Conservation (phyloP, 1,140 invertebrate species). For the Drosophila simulans region DNA sequence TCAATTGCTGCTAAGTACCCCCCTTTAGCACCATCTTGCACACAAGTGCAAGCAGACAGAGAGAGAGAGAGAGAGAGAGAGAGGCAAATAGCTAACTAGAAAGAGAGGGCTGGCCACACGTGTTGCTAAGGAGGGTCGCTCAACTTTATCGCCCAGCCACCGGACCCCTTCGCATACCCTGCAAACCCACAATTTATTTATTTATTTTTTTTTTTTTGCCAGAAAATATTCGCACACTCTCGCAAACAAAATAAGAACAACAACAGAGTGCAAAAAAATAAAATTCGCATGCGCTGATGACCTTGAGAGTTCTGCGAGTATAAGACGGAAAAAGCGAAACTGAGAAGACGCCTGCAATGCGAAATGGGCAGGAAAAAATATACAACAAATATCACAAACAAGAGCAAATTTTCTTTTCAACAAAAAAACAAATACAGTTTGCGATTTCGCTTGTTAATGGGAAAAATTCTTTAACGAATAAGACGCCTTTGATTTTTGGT, state of each 20-base stretch:
- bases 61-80: constrained; percentile 5
- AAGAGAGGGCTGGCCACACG: constrained; percentile 17
- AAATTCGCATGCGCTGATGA: constrained; percentile 42
- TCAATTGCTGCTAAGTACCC: too few relatives aligned
- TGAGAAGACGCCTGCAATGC: constrained; percentile 27
- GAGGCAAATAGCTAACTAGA: constrained; percentile 5
- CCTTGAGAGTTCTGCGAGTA: constrained; percentile 33
- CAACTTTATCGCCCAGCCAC: constrained; percentile 23
- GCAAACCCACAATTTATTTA: background rate
- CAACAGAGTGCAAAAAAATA: constrained; percentile 9
- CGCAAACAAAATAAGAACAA: constrained; percentile 21
- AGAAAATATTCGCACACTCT: constrained; percentile 18
- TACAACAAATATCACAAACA: constrained; percentile 4
- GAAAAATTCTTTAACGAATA: background rate
- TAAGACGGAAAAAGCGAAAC: constrained; percentile 35
- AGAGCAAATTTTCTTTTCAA: constrained; percentile 26
- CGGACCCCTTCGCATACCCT: background rate
- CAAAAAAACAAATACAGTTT: constrained; percentile 18
- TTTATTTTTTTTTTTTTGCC: background rate
- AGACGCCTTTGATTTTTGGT: background rate
- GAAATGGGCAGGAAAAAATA: constrained; percentile 29
- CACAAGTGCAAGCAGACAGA: background rate
- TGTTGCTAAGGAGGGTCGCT: constrained; percentile 50
- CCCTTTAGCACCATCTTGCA: too few relatives aligned
- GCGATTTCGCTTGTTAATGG: constrained; percentile 17